phyloP scores from a whole-genome alignment of 1,140 invertebrate species.

The Conus betulinus region DNA sequence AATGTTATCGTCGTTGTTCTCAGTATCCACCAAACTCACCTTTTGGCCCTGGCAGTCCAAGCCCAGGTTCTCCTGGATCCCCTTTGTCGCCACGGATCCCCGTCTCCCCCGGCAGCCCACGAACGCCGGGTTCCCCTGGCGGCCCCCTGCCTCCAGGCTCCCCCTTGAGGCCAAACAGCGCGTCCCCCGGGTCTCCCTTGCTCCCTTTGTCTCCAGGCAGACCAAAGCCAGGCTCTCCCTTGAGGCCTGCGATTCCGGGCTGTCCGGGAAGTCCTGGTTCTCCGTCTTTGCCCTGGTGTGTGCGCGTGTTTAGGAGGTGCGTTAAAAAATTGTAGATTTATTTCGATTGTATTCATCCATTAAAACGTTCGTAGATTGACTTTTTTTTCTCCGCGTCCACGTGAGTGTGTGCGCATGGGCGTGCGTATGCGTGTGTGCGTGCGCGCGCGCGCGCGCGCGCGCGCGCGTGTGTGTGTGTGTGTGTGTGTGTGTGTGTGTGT shows the following conservation, averaged over 20 bases:
- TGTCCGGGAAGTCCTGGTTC: conserved; percentile 28
- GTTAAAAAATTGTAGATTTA: no score
- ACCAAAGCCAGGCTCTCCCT: conserved; percentile 25
- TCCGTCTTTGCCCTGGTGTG: conserved; percentile 19
- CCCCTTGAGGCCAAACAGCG: conserved; percentile 4
- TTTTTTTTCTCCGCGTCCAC: no score
- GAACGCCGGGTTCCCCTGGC: conserved; percentile 17
- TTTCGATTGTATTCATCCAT: no score
- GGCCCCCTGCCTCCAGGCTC: conserved; percentile 20
- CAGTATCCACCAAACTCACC: neutral
- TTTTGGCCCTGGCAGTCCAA: conserved; percentile 13
- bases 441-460: no score
- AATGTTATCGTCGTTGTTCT: no score
- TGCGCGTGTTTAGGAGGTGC: no score
- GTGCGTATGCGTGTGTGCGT: no score
- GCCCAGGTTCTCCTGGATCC: conserved; percentile 32
- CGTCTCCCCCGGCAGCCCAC: conserved; percentile 25
- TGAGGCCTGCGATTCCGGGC: conserved; percentile 13
- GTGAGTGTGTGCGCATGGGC: no score
- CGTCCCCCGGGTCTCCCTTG: conserved; percentile 22
- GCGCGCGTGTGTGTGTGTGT: no score
- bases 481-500: no score
- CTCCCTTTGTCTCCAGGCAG: conserved; percentile 24
- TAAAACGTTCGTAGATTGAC: no score
- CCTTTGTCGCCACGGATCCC: conserved; percentile 39